phyloP scores from a whole-genome alignment of 2,888 invertebrate species.

The Drosophila siamana region DNA sequence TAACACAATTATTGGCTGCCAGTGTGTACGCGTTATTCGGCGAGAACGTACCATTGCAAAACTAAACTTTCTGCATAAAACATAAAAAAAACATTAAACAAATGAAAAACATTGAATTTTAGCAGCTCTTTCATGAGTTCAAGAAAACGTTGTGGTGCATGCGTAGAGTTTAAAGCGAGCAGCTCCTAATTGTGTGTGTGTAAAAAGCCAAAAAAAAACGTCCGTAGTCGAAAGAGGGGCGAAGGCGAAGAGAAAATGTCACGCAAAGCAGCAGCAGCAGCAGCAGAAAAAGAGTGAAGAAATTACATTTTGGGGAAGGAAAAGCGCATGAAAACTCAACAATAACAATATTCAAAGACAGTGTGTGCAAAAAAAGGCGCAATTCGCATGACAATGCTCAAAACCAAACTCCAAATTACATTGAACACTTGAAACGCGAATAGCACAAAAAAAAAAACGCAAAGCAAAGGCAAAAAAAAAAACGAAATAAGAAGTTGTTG shows the following conservation, averaged over 20 bases:
- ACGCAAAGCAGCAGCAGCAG: slow-evolving; percentile 79
- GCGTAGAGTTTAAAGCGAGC: slow-evolving; percentile 29
- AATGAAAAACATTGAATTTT: slow-evolving; percentile 61
- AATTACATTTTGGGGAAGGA: slow-evolving; percentile 67
- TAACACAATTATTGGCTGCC: slow-evolving; percentile 54
- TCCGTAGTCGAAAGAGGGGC: slow-evolving; percentile 60
- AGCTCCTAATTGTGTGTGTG: slow-evolving; percentile 51
- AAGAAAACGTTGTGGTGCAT: slow-evolving; percentile 39
- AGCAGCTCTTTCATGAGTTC: slow-evolving; percentile 44
- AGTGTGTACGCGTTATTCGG: slow-evolving; percentile 68
- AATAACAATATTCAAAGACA: slow-evolving; percentile 62
- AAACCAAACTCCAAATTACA: slow-evolving; percentile 26
- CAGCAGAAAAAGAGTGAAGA: slow-evolving; percentile 80
- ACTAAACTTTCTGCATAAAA: slow-evolving; percentile 71
- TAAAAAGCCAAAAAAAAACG: slow-evolving; percentile 56
- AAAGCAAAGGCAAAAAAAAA: slow-evolving; percentile 4
- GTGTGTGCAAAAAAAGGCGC: slow-evolving; percentile 48
- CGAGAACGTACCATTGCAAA: slow-evolving; percentile 72
- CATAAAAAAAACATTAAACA: slow-evolving; percentile 78
- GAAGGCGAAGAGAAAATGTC: slow-evolving; percentile 79
- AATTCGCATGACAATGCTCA: slow-evolving; percentile 54
- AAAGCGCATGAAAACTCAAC: slow-evolving; percentile 62
- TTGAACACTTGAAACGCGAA: slow-evolving; percentile 39
- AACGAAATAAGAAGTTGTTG: slow-evolving; percentile 52
- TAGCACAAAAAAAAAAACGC: slow-evolving; percentile 40